phyloP scores from a whole-genome alignment of 2,888 invertebrate species.

The Axea sp. region DNA sequence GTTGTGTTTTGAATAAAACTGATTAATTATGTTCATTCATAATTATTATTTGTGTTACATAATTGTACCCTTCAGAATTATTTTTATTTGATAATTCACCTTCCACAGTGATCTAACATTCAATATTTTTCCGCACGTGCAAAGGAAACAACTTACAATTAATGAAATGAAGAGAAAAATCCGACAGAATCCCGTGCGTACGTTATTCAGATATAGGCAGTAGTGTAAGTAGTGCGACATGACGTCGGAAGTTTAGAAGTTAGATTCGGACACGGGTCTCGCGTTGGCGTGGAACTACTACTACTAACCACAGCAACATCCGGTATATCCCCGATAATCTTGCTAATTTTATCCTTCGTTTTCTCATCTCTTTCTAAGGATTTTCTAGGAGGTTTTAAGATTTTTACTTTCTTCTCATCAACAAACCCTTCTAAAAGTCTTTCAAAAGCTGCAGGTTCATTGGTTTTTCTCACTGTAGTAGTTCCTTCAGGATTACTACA shows the following conservation, averaged over 20 bases:
- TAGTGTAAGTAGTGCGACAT: constrained; percentile 77
- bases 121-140: constrained; percentile 6
- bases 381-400: constrained; percentile 46
- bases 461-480: too few relatives aligned
- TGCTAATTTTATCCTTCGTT: constrained; percentile 8
- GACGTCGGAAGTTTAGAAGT: constrained; percentile 76
- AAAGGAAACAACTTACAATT: constrained; percentile 7
- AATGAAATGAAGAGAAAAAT: constrained; percentile 20
- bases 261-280: constrained; percentile 74
- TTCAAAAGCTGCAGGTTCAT: constrained; percentile 6
- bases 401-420: constrained; percentile 35
- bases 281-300: constrained; percentile 68
- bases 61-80: too few relatives aligned
- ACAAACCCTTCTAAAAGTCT: constrained; percentile 13
- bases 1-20: too few relatives aligned
- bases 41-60: too few relatives aligned
- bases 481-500: too few relatives aligned
- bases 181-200: constrained; percentile 20
- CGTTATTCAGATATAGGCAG: constrained; percentile 74
- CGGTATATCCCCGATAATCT: constrained; percentile 71
- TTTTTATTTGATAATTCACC: too few relatives aligned
- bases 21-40: too few relatives aligned
- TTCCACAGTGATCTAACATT: constrained; percentile 1
- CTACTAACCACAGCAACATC: constrained; percentile 72
- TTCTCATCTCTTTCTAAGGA: constrained; percentile 30